Evolutionary conservation across 2,888 invertebrate species (phyloP).

Genomic region (Tridacna crocea): DNA sequence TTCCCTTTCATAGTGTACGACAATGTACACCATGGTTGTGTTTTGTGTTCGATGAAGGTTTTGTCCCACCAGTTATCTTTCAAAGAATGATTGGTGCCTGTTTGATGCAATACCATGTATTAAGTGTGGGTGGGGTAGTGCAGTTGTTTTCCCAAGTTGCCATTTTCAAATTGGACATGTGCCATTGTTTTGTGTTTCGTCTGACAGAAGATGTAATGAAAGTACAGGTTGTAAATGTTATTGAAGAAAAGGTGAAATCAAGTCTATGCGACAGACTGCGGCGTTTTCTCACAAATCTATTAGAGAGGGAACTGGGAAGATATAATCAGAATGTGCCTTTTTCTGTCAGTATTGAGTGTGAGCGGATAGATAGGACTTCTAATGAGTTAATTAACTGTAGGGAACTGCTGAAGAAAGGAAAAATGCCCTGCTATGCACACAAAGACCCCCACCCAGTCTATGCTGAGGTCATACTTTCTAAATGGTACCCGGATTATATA

Average conservation of each 20-base stretch:
- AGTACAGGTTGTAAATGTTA: slow-evolving; percentile 49
- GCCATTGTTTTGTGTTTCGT: slow-evolving; percentile 50
- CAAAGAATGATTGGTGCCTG: slow-evolving; percentile 59
- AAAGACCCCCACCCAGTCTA: slow-evolving; percentile 38
- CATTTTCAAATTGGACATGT: slow-evolving; percentile 50
- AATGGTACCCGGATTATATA: slow-evolving; percentile 59
- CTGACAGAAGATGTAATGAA: slow-evolving; percentile 48
- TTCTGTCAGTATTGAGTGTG: slow-evolving; percentile 54
- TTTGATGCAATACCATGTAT: slow-evolving; percentile 42
- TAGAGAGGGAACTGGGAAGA: slow-evolving; percentile 56
- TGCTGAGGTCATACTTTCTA: slow-evolving; percentile 41
- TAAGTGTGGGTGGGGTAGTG: slow-evolving; percentile 41
- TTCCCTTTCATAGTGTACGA: slow-evolving; percentile 1
- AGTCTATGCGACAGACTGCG: slow-evolving; percentile 56
- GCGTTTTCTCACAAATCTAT: slow-evolving; percentile 43
- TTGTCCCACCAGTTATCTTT: slow-evolving; percentile 55
- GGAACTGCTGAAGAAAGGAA: slow-evolving; percentile 52
- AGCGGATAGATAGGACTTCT: slow-evolving; percentile 29
- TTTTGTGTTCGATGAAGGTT: slow-evolving; percentile 59
- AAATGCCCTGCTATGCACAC: slow-evolving; percentile 58
- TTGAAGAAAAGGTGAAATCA: slow-evolving; percentile 42
- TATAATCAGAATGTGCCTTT: slow-evolving; percentile 59
- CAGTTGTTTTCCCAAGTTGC: slow-evolving; percentile 53
- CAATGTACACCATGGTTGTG: slow-evolving; percentile 51
- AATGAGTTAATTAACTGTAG: slow-evolving; percentile 50